Percentiles rank a stretch among this genome's conserved stretches.
phyloP scores from a whole-genome alignment of 2,888 invertebrate genomes.

The Disparrhopalites patrizii region DNA sequence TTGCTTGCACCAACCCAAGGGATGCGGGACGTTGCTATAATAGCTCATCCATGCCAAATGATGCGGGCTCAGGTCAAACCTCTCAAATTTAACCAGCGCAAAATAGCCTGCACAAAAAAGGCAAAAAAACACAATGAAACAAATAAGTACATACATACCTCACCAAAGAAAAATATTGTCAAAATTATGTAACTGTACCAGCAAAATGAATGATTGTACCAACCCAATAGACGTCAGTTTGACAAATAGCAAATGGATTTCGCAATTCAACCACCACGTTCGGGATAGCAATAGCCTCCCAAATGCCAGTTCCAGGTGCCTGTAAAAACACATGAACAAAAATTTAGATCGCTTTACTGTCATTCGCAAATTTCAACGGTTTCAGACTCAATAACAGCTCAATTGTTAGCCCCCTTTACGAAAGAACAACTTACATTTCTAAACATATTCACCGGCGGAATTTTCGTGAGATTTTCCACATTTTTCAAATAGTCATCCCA shows the following conservation, averaged over 20 bases:
- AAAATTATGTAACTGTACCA: not conserved
- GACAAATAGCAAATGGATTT: conserved; percentile 9
- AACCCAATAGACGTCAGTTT: conserved; percentile 8
- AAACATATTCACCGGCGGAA: conserved; percentile 14
- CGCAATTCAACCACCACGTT: conserved; percentile 10
- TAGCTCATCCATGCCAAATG: conserved; percentile 17
- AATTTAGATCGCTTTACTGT: not conserved
- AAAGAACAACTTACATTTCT: conserved; percentile 7
- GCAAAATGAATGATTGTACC: conserved; percentile 20
- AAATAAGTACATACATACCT: not conserved
- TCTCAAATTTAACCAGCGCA: conserved; percentile 17
- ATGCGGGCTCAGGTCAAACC: not conserved
- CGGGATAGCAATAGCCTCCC: conserved; percentile 6
- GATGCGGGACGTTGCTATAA: conserved; percentile 3
- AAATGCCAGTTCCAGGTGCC: conserved; percentile 10
- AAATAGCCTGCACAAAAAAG: conserved; percentile 9
- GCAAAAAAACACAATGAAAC: not conserved
- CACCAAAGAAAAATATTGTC: not conserved
- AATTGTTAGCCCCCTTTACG: no score
- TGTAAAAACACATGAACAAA: not conserved
- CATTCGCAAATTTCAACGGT: no score
- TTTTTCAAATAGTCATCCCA: conserved; percentile 13
- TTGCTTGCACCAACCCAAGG: conserved; percentile 12
- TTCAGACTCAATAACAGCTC: no score
- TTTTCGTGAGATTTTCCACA: conserved; percentile 7